phyloP scores from a whole-genome alignment of 2,888 invertebrate genomes.

The Serrognathus titanus region DNA sequence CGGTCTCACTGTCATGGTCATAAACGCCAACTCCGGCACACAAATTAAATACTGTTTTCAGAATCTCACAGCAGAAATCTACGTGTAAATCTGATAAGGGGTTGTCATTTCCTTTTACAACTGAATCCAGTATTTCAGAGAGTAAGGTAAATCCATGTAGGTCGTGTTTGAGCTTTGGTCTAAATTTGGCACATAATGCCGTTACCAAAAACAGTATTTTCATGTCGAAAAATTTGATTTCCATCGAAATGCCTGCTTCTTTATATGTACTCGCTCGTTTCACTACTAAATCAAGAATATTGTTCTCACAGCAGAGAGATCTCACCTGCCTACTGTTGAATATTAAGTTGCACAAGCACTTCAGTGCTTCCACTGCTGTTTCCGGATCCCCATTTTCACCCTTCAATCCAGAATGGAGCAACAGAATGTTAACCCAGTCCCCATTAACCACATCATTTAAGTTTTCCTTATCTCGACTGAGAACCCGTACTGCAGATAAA shows the following conservation, averaged over 20 bases:
- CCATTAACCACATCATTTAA: constrained; percentile 66
- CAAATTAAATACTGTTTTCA: constrained; percentile 78
- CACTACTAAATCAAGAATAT: constrained; percentile 67
- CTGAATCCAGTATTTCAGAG: constrained; percentile 63
- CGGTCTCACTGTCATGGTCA: constrained; percentile 33
- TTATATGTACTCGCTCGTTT: constrained; percentile 52
- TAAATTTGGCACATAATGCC: constrained; percentile 70
- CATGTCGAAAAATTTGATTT: constrained; percentile 82
- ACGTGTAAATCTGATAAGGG: constrained; percentile 56
- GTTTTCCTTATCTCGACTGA: constrained; percentile 75
- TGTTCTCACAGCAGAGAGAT: constrained; percentile 58
- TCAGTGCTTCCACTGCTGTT: constrained; percentile 72
- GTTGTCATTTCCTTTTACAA: constrained; percentile 47
- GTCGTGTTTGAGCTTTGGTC: constrained; percentile 62
- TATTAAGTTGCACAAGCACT: constrained; percentile 85
- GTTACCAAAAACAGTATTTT: constrained; percentile 85
- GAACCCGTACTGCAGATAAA: constrained; percentile 60
- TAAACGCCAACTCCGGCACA: constrained; percentile 52
- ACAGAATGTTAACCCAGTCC: constrained; percentile 64
- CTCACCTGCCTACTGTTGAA: constrained; percentile 70
- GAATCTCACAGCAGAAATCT: constrained; percentile 66
- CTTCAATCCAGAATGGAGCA: constrained; percentile 63
- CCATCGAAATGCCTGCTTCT: constrained; percentile 61
- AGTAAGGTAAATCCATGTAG: constrained; percentile 68
- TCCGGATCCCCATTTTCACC: constrained; percentile 45